phyloP scores from a whole-genome alignment of 2,888 invertebrate species.

The Apoderus coryli region DNA sequence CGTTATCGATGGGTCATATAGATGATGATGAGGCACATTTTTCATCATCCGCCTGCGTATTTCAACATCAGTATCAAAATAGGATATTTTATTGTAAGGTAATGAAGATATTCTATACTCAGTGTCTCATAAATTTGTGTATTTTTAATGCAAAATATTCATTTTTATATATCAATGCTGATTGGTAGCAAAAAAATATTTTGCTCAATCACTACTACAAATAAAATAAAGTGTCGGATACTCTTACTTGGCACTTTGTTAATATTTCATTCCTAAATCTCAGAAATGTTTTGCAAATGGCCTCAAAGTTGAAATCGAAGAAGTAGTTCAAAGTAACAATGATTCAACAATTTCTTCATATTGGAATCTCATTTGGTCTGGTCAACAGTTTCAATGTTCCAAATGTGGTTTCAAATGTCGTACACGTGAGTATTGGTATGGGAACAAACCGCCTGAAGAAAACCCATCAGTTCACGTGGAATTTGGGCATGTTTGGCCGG shows the following conservation, averaged over 20 bases:
- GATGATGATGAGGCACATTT: conserved; percentile 45
- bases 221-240: no score
- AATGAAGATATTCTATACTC: no score
- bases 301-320: conserved; percentile 42
- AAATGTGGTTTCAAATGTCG: conserved; percentile 58
- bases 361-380: conserved; percentile 64
- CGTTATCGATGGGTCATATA: conserved; percentile 51
- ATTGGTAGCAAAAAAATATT: no score
- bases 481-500: conserved; percentile 56
- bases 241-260: no score
- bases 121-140: no score
- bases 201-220: no score
- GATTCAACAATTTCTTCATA: conserved; percentile 49
- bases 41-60: conserved; percentile 37
- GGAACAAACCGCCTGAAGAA: conserved; percentile 59
- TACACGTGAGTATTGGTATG: conserved; percentile 68
- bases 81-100: conserved; percentile 48
- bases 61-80: conserved; percentile 64
- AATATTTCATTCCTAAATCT: conserved; percentile 13
- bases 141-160: no score
- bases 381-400: conserved; percentile 62
- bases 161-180: no score
- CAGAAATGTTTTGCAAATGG: conserved; percentile 31
- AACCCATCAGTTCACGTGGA: conserved; percentile 49
- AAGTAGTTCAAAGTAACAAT: conserved; percentile 33